A percentile compares a stretch with the other conserved stretches of the same genome.
Conservation (phyloP, 2,797 vertebrate species). For the Protonibea diacanthus region DNA sequence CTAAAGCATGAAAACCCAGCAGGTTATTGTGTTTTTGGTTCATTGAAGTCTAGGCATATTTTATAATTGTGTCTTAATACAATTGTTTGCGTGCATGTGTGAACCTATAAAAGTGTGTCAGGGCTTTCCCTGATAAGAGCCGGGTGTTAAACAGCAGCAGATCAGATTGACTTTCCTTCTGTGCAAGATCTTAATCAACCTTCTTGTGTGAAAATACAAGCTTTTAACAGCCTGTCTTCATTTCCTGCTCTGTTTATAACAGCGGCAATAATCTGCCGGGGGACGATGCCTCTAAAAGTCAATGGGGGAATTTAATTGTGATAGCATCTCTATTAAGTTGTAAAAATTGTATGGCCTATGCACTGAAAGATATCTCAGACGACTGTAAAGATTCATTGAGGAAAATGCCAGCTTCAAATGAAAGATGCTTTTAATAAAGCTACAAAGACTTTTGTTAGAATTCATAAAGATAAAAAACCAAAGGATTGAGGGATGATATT, state of each 20-base stretch:
- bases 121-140: constrained; percentile 46
- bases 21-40: constrained; percentile 23
- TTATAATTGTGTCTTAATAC: neutral
- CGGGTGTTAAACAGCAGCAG: constrained; percentile 49
- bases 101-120: constrained; percentile 39
- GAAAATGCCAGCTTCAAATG: neutral
- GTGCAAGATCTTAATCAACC: constrained; percentile 58
- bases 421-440: neutral
- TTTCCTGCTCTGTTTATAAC: constrained; percentile 39
- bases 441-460: neutral
- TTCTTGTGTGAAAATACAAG: constrained; percentile 43
- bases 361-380: constrained; percentile 8
- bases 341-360: constrained; percentile 25
- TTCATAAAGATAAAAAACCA: neutral
- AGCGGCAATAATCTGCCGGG: constrained; percentile 25
- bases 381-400: neutral
- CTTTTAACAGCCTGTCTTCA: constrained; percentile 43
- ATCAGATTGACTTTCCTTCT: constrained; percentile 55
- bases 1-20: constrained; percentile 28
- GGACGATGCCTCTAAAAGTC: constrained; percentile 49
- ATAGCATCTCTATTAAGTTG: constrained; percentile 42
- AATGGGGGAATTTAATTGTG: constrained; percentile 43
- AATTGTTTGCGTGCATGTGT: constrained; percentile 41
- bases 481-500: too few relatives aligned
- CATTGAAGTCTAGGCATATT: constrained; percentile 28